phyloP scores from a whole-genome alignment of 2,888 invertebrate genomes.

The Auanema sp. region DNA sequence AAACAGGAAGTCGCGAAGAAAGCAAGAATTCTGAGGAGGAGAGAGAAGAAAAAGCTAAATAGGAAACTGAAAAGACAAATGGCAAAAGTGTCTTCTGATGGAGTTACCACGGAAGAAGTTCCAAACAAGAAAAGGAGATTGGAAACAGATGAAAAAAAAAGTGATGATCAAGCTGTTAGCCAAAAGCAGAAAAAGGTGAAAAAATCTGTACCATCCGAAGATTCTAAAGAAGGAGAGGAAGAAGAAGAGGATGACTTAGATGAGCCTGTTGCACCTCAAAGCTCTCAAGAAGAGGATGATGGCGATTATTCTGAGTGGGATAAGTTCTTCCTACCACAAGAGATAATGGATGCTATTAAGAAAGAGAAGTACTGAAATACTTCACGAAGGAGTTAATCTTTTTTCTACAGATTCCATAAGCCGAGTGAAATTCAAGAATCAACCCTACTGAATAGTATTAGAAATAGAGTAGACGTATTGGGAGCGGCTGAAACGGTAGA shows the following conservation, averaged over 20 bases:
- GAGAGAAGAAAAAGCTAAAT: conserved; percentile 14
- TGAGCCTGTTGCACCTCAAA: conserved; percentile 3
- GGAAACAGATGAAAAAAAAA: not conserved
- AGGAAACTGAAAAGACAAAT: conserved; percentile 18
- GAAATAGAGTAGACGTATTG: conserved; percentile 85
- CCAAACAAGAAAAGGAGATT: conserved; percentile 7
- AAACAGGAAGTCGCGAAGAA: not conserved
- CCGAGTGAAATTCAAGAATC: conserved; percentile 86
- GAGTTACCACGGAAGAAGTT: conserved; percentile 1
- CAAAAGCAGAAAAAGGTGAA: not conserved
- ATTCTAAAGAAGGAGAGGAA: conserved; percentile 1
- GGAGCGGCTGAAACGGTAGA: conserved; percentile 92
- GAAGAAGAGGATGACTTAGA: conserved; percentile 11
- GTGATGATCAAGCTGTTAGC: not conserved
- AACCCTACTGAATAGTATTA: conserved; percentile 80
- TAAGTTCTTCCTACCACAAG: conserved; percentile 32
- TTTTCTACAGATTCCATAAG: conserved; percentile 59
- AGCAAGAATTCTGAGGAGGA: conserved; percentile 13
- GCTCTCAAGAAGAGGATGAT: conserved; percentile 17
- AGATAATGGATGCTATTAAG: conserved; percentile 32
- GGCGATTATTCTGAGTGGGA: conserved; percentile 30
- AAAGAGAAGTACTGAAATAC: conserved; percentile 31
- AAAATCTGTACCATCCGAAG: conserved; percentile 5
- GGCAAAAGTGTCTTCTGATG: no score
- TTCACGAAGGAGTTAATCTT: not conserved